Evolutionary conservation across 2,113 vertebrate species (phyloP).

Genomic region (Eolophus roseicapilla): DNA sequence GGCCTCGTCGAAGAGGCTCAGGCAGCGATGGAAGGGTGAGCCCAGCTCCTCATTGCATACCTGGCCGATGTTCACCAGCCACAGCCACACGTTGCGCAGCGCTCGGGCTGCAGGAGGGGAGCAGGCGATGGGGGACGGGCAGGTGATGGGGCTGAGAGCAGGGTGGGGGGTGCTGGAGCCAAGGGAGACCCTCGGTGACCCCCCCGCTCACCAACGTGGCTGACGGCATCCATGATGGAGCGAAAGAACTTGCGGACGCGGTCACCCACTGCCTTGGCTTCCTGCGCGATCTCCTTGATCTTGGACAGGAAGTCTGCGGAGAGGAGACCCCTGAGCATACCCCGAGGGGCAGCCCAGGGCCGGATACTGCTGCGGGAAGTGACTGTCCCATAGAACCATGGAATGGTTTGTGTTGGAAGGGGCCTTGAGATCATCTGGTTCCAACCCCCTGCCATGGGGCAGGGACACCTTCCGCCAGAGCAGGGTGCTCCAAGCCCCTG

Average conservation of each 20-base stretch:
- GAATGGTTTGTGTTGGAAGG: not conserved
- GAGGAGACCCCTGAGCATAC: not conserved
- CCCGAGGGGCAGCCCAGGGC: not conserved
- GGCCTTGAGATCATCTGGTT: not conserved
- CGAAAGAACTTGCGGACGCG: constrained; percentile 75
- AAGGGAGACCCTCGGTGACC: rapidly evolving
- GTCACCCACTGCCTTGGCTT: constrained; percentile 73
- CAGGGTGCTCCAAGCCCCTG: not conserved
- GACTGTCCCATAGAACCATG: not conserved
- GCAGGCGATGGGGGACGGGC: rapidly evolving
- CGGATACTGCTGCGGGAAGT: not conserved
- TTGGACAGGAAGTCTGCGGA: constrained; percentile 63
- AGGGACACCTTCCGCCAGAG: not conserved
- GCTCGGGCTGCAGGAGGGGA: constrained; percentile 68
- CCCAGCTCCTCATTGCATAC: constrained; percentile 84
- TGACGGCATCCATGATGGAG: constrained; percentile 75
- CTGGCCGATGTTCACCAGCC: constrained; percentile 74
- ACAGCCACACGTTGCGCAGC: constrained; percentile 80
- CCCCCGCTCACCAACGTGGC: constrained; percentile 78
- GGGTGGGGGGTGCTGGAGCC: not conserved
- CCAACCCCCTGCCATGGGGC: not conserved
- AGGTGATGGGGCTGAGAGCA: not conserved
- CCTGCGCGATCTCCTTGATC: constrained; percentile 80
- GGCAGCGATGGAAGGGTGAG: constrained; percentile 78
- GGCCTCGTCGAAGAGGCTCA: constrained; percentile 67